Evolutionary conservation across 2,113 vertebrate genomes (phyloP), one percentile per base, ranked within the genome.

Genomic region (Echinops telfairi): DNA sequence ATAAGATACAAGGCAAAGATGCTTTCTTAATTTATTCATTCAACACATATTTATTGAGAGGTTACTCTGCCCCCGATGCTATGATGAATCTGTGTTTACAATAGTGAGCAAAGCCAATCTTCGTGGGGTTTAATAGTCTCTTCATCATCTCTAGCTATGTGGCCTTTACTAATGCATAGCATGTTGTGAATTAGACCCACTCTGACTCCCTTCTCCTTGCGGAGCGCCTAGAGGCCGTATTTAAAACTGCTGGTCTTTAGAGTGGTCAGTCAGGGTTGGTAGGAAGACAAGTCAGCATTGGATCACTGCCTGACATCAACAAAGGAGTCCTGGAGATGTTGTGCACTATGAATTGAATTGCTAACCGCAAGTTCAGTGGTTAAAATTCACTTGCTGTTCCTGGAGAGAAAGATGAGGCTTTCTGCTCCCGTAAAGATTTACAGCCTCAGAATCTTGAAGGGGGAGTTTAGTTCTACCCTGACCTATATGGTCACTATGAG

Each of bases 51-150:
- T 83, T 90, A 25, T 38, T 60, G 33, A 78, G 27, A 5, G 62
- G 77, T 81, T 68, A 27, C 36, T 84, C 31, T 81, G 75, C 58
- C 71, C 6, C 16, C 6, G 53, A 66, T n/a, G 81, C 38, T 36
- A 17, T 17, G 40, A 19, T 38, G 79, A 84, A 90, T n/a, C 53
- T 90, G 66, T 88, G 53, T 88, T 83, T 43, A 94, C n/a, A 80
- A 7, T 25, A n/a, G 23, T 70, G 66, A 90, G 73, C 38, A 73
- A 70, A 85, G 70, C 22, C 19, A 22, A 53, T 53, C 68, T 86
- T 33, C 15, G 1, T 6, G 71, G 68, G 47, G 17, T 91, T 93
- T 88, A 27, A 43, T 73, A 43, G 66, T 91, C 75, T 93, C 80
- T 77, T 82, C 25, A 43, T 81, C 66, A 64, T 43, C 53, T 71